Evolutionary conservation across 2,797 vertebrate genomes (phyloP).

Genomic region (Clarias fuscus): DNA sequence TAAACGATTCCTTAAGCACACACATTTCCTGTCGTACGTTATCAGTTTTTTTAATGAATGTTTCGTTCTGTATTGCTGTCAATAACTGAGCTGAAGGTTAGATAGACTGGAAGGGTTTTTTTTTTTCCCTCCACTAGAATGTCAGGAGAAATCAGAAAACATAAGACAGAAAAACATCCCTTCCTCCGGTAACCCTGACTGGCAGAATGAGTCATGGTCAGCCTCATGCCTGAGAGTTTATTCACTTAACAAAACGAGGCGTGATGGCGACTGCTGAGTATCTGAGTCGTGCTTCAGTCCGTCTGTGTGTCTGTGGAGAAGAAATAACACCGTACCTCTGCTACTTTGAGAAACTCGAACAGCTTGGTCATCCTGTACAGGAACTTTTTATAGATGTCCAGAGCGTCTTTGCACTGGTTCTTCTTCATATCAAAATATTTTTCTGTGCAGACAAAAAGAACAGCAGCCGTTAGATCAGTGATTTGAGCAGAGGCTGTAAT

Average conservation of each 20-base stretch:
- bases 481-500: slow-evolving; percentile 47
- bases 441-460: slow-evolving; percentile 67
- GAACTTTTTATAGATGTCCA: slow-evolving; percentile 97
- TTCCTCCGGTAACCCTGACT: background rate
- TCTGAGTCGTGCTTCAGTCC: background rate
- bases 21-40: no score
- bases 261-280: background rate
- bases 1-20: background rate
- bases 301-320: background rate
- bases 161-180: background rate
- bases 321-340: slow-evolving; percentile 78
- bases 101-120: background rate
- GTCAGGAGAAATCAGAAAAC: background rate
- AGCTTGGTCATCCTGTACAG: slow-evolving; percentile 90
- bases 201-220: background rate
- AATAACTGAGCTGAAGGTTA: background rate
- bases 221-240: background rate
- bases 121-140: background rate
- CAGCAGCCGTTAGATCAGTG: slow-evolving; percentile 39
- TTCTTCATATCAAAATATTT: slow-evolving; percentile 98
- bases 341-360: slow-evolving; percentile 92
- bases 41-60: background rate
- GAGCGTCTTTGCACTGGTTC: slow-evolving; percentile 92
- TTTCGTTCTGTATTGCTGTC: background rate
- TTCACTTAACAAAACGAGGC: background rate